These are phyloP conservation scores for Oryzias melastigma DNA, from an alignment of 2,113 vertebrate genomes.

Conservation along the genomic window DNA sequence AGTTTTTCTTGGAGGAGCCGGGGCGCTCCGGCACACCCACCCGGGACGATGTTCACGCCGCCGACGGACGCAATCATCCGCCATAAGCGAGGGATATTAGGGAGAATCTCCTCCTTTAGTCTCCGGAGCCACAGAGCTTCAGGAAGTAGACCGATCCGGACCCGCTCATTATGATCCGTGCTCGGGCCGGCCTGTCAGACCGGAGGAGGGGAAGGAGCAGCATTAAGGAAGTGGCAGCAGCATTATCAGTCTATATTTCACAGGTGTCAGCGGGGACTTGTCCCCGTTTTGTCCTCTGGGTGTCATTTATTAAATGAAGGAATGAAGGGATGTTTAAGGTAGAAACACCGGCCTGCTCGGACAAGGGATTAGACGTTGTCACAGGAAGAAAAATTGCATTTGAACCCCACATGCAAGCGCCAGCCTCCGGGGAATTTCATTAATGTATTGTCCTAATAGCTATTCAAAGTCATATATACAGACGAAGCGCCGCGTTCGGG, in stretches of 20 bases:
- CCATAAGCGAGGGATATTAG: conserved; percentile 4
- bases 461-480: conserved; percentile 17
- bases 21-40: conserved; percentile 16
- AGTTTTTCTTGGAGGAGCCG: conserved; percentile 12
- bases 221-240: conserved; percentile 45
- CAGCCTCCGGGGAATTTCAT: conserved; percentile 15
- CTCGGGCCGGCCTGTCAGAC: conserved; percentile 48
- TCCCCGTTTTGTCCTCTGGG: conserved; percentile 66
- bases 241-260: conserved; percentile 70
- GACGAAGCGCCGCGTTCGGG: background rate
- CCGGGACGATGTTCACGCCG: conserved; percentile 7
- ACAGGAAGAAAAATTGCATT: conserved; percentile 43
- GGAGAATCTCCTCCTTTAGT: conserved; percentile 13
- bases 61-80: conserved; percentile 1
- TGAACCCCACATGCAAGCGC: conserved; percentile 27
- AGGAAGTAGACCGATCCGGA: conserved; percentile 25
- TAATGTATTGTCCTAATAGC: conserved; percentile 31
- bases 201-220: conserved; percentile 32
- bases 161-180: conserved; percentile 63
- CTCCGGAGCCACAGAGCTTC: conserved; percentile 33
- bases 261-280: conserved; percentile 55
- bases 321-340: conserved; percentile 57
- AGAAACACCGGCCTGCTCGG: conserved; percentile 32
- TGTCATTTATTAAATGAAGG: conserved; percentile 66
- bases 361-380: conserved; percentile 41